A percentile compares a stretch with the other conserved stretches of the same genome.
These are phyloP conservation scores for Poecilus cupreus DNA, from an alignment of 2,888 invertebrate genomes.

Conservation along the genomic window DNA sequence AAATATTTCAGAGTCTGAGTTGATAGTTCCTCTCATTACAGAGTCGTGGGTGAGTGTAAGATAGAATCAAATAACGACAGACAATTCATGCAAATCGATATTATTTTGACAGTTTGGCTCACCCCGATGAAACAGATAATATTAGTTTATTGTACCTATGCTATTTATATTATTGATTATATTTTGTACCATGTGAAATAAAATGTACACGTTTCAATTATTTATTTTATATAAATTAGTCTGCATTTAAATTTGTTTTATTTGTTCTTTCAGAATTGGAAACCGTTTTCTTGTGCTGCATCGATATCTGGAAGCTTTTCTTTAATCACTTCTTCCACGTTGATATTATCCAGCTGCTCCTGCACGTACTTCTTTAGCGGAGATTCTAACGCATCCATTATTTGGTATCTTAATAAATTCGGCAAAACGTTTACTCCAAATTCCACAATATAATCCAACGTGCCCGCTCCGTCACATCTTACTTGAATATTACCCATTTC, in stretches of 20 bases:
- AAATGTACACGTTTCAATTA: constrained; percentile 71
- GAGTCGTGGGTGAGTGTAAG: constrained; percentile 36
- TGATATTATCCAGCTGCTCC: constrained; percentile 82
- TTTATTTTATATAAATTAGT: constrained; percentile 68
- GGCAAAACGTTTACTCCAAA: constrained; percentile 87
- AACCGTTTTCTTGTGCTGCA: constrained; percentile 74
- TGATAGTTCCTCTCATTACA: constrained; percentile 56
- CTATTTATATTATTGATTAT: constrained; percentile 72
- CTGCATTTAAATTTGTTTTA: constrained; percentile 28
- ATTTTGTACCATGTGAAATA: constrained; percentile 72
- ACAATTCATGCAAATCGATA: constrained; percentile 23
- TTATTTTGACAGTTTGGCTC: constrained; percentile 27
- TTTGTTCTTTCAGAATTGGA: constrained; percentile 64
- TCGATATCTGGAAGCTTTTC: constrained; percentile 82
- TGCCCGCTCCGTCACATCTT: constrained; percentile 89
- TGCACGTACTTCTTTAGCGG: constrained; percentile 85
- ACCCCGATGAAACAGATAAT: constrained; percentile 48
- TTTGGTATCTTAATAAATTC: constrained; percentile 89
- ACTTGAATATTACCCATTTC: constrained; percentile 90
- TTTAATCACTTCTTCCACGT: constrained; percentile 84
- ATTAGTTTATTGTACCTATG: constrained; percentile 69
- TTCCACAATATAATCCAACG: constrained; percentile 88
- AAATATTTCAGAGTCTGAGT: constrained; percentile 58
- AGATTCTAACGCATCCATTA: constrained; percentile 88
- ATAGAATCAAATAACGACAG: constrained; percentile 18